A percentile compares a stretch with the other conserved stretches of the same genome.
phyloP scores from a whole-genome alignment of 2,888 invertebrate species.

The Volucella inanis region DNA sequence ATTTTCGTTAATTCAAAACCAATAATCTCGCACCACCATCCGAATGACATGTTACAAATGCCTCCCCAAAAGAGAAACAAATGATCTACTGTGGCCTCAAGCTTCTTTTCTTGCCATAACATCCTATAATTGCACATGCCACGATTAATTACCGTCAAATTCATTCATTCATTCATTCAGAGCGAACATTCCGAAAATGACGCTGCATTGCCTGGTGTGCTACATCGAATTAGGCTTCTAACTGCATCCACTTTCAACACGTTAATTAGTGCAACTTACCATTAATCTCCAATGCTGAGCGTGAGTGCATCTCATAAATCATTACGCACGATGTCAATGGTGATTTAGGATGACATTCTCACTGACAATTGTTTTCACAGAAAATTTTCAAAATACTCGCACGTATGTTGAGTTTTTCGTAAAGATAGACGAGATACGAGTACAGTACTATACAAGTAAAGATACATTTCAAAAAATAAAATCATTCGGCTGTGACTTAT shows the following conservation, averaged over 20 bases:
- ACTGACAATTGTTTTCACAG: constrained; percentile 18
- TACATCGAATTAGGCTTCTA: constrained; percentile 13
- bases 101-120: not conserved
- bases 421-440: no score
- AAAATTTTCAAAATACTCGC: not conserved
- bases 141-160: constrained; percentile 53
- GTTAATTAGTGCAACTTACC: constrained; percentile 64
- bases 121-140: constrained; percentile 42
- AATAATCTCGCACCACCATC: no score
- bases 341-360: constrained; percentile 63
- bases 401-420: no score
- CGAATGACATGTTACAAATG: no score
- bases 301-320: constrained; percentile 59
- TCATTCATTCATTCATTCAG: constrained; percentile 14
- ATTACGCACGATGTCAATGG: constrained; percentile 61
- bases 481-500: no score
- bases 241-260: constrained; percentile 65
- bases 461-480: no score
- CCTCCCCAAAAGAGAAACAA: no score
- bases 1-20: no score
- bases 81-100: not conserved
- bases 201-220: constrained; percentile 2
- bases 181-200: not conserved
- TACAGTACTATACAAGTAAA: no score
- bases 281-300: constrained; percentile 49